Evolutionary conservation across 2,888 invertebrate genomes (phyloP), one percentile per base, ranked within the genome.

Genomic region (Pasiphila rectangulata): DNA sequence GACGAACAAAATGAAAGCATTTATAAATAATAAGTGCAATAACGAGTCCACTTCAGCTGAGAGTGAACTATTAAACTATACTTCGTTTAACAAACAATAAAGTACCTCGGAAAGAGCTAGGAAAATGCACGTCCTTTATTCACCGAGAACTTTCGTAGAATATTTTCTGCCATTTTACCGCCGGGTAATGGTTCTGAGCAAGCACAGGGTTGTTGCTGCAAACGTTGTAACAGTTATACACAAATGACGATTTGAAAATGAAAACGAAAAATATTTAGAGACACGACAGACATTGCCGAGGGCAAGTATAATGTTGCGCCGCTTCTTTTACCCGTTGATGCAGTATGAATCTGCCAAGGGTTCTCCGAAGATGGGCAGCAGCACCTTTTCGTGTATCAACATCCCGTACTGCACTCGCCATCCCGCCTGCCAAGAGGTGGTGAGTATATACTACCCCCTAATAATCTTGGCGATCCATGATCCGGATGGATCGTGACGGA

Each of bases 61-160:
- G 13, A 27, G 27, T 13, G 1, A 7, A 7, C 13, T 27, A 7
- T 27, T 13, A 27, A 27, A 27, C 12, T 27, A 13, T 13, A 27
- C 13, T 27, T 13, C 27, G 27, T 27, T 27, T 13, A 27, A 27
- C 27, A 13, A 27, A 27, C 27, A 27, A 27, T 27, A 27, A 27
- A 27, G 27, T 13, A 13, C 13, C 27, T 27, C 27, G 6, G 27
- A 7, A 27, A 27, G 13, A 12, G 27, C 27, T 27, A 12, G 13
- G 27, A 13, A 27, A 27, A 27, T 27, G 27, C 27, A 27, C 12
- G 27, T 27, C 27, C 13, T 27, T 27, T 7, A 27, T 27, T 27
- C 27, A 7, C 7, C 13, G 27, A 27, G 27, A 27, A 13, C 13
- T 27, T 12, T 27, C 27, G 13, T 27, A 13, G 27, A 27, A 27